Conservation (phyloP, 1,140 invertebrate species). For the Papilio aristodemus region DNA sequence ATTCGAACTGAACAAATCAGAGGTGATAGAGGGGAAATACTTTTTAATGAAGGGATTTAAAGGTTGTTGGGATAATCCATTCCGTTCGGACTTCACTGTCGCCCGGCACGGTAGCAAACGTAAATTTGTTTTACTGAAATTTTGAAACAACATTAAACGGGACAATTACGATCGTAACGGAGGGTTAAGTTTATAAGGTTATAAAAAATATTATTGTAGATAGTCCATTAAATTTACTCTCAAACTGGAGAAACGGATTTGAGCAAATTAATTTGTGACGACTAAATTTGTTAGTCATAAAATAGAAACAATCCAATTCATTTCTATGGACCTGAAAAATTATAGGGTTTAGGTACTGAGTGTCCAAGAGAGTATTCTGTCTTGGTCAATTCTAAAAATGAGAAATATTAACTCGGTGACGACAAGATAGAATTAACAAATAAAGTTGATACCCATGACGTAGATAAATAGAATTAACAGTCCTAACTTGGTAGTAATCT, state of each 20-base stretch:
- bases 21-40: conserved; percentile 38
- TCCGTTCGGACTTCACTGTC: conserved; percentile 42
- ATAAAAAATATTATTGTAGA: conserved; percentile 25
- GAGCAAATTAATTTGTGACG: not conserved
- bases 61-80: conserved; percentile 45
- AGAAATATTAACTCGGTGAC: too few species aligned
- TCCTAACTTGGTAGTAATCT: too few species aligned
- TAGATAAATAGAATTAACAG: too few species aligned
- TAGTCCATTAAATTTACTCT: not conserved
- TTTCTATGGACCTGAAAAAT: too few species aligned
- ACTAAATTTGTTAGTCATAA: not conserved
- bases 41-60: conserved; percentile 55
- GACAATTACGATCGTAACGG: conserved; percentile 17
- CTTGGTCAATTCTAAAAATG: too few species aligned
- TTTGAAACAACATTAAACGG: conserved; percentile 34
- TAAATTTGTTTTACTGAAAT: conserved; percentile 44
- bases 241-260: not conserved
- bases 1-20: conserved; percentile 30
- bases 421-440: too few species aligned
- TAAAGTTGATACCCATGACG: too few species aligned
- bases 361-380: too few species aligned
- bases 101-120: conserved; percentile 39
- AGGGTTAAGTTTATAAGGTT: conserved; percentile 28
- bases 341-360: too few species aligned
- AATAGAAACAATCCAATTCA: not conserved